Percentiles rank a stretch among this genome's conserved stretches.
These are phyloP conservation scores for Musca vetustissima DNA, from an alignment of 1,140 invertebrate species.

Conservation along the genomic window DNA sequence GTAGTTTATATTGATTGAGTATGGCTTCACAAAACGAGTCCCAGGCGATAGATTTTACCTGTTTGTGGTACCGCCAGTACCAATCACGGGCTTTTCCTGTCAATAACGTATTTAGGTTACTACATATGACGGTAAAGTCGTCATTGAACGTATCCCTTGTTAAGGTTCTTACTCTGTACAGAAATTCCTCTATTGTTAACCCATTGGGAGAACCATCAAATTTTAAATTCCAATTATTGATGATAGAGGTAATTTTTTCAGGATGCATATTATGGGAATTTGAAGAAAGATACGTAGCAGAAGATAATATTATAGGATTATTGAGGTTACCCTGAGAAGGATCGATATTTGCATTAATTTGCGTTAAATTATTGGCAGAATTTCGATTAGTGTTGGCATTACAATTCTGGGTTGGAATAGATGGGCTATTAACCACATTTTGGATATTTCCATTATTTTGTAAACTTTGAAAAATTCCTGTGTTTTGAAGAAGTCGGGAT, in stretches of 20 bases:
- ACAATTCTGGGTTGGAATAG: too few relatives aligned
- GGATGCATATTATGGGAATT: neutral
- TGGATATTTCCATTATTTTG: too few relatives aligned
- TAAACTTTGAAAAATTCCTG: too few relatives aligned
- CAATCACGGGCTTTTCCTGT: constrained; percentile 16
- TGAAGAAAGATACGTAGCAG: too few relatives aligned
- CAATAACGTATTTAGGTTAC: constrained; percentile 1
- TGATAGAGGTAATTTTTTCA: constrained; percentile 1
- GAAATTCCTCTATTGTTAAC: constrained; percentile 13
- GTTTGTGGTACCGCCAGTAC: constrained; percentile 24
- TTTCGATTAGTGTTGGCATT: too few relatives aligned
- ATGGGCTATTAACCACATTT: too few relatives aligned
- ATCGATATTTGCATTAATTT: too few relatives aligned
- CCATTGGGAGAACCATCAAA: constrained; percentile 12
- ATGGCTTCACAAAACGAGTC: constrained; percentile 14
- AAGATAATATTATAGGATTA: too few relatives aligned
- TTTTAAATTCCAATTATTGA: constrained; percentile 13
- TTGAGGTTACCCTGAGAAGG: too few relatives aligned
- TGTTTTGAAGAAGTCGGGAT: too few relatives aligned
- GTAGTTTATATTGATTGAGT: constrained; percentile 16
- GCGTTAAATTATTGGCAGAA: too few relatives aligned
- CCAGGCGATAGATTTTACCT: constrained; percentile 9
- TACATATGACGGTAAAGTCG: constrained; percentile 9
- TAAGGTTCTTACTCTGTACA: constrained; percentile 6
- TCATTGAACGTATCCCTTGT: neutral